Evolutionary conservation across 2,797 vertebrate genomes (phyloP).

Genomic region (Miichthys miiuy): DNA sequence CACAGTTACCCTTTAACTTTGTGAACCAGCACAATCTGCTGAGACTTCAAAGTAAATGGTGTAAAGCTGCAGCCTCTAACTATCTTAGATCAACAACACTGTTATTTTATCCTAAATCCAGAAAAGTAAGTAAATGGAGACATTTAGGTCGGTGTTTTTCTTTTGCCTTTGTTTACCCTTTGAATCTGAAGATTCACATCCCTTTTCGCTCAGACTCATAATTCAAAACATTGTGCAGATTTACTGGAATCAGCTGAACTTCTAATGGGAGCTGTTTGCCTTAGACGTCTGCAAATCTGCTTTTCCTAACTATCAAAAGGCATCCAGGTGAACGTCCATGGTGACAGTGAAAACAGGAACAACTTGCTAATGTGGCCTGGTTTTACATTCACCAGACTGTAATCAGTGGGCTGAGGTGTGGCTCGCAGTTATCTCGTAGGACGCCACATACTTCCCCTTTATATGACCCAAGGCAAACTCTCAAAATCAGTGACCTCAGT

Average conservation of each 20-base stretch:
- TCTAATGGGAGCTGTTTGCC: neutral
- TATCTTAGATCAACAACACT: neutral
- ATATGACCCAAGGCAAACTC: neutral
- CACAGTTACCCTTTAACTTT: conserved; percentile 30
- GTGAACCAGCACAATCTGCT: conserved; percentile 12
- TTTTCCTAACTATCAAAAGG: neutral
- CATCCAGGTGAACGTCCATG: neutral
- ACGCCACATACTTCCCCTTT: too few species aligned
- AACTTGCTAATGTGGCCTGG: neutral
- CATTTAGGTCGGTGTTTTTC: neutral
- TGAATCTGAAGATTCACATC: neutral
- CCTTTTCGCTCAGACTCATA: neutral
- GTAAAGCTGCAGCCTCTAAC: conserved; percentile 12
- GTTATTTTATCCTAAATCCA: conserved; percentile 20
- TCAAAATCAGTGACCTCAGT: too few species aligned
- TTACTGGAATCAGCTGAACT: neutral
- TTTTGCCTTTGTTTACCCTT: neutral
- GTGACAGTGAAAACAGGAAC: neutral
- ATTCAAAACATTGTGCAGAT: neutral
- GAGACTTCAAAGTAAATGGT: conserved; percentile 21
- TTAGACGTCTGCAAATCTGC: too few species aligned
- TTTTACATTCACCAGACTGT: neutral
- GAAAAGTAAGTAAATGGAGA: neutral
- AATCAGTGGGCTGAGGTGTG: neutral
- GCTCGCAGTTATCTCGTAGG: neutral